A percentile compares a stretch with the other conserved stretches of the same genome.
Conservation (phyloP, 2,113 vertebrate species). For the Halcyon malimbica region DNA sequence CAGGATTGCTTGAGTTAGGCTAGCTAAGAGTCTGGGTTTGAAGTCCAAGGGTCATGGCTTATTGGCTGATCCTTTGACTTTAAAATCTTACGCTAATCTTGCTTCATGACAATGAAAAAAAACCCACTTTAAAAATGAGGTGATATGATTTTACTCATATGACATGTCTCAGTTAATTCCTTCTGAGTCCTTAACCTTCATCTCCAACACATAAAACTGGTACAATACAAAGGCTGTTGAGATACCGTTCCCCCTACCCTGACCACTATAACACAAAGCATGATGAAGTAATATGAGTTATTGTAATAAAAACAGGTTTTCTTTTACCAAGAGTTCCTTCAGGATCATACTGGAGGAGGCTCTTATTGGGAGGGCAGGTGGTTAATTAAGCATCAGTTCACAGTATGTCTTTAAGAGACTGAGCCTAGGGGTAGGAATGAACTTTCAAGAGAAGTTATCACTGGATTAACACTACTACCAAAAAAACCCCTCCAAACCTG, state of each 20-base stretch:
- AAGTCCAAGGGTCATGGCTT: not conserved
- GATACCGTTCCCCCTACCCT: not conserved
- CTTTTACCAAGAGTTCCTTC: not conserved
- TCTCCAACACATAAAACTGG: not conserved
- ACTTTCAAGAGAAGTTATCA: not conserved
- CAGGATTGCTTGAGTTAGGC: not conserved
- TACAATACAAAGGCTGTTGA: not conserved
- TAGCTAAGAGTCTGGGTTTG: not conserved
- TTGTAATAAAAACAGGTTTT: not conserved
- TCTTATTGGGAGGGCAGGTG: conserved; percentile 22
- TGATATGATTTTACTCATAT: not conserved
- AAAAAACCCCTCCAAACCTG: not conserved
- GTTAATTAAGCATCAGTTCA: conserved; percentile 62
- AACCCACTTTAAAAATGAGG: not conserved
- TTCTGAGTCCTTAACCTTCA: not conserved
- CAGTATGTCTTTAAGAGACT: conserved; percentile 30
- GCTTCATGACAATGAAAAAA: not conserved
- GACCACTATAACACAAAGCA: not conserved
- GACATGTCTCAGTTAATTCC: not conserved
- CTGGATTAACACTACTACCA: not conserved
- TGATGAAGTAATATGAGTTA: not conserved
- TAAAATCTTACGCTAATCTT: not conserved
- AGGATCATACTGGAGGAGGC: not conserved
- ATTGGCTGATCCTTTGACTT: not conserved
- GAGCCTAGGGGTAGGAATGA: conserved; percentile 46